Evolutionary conservation across 2,888 invertebrate species (phyloP), one percentile per base, ranked within the genome.

Genomic region (Phragmatobia fuliginosa): DNA sequence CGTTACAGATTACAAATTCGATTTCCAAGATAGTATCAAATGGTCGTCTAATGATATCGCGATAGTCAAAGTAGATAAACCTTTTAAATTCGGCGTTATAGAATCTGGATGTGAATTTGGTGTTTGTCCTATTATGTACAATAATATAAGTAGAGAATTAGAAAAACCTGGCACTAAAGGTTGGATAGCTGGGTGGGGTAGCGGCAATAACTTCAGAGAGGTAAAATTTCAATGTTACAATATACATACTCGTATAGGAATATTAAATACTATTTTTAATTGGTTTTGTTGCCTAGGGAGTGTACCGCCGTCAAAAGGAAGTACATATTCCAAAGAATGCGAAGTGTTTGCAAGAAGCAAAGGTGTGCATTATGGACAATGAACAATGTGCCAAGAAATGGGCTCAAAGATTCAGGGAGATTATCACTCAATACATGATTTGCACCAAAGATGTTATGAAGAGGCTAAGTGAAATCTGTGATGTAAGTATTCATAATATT

Each of bases 31-130:
- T 82, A 94, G 94, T 70, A 90, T 93, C 68, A 94, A 94, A 77
- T 95, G 94, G 94, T 94, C 94, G 0, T 92, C 94, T 0, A 95
- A 95, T 76, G 94, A 95, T 62, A 95, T 95, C 60, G 94, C 94
- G 0, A 91, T 95, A 45, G 92, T 95, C 0, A 94, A 92, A 86
- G 94, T 94, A 4, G 89, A 94, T 68, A 92, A 84, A 67, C 88
- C 92, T 0, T 94, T 95, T 79, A 94, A 93, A 76, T 80, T 94
- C 0, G 93, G 93, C 4, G 88, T 91, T 0, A 36, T 52, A 10
- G 94, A 95, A 76, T 89, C 86, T 41, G 93, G 90, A 1, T 95
- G 94, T 58, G 90, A 94, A 71, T 94, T 92, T 62, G 88, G 89
- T 1, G 80, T 90, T 0, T 88, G 89, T 45, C 80, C 87, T 7